Base-by-base conservation (phyloP, 2,888 invertebrate genomes). In the Dryobotodes eremita region DNA sequence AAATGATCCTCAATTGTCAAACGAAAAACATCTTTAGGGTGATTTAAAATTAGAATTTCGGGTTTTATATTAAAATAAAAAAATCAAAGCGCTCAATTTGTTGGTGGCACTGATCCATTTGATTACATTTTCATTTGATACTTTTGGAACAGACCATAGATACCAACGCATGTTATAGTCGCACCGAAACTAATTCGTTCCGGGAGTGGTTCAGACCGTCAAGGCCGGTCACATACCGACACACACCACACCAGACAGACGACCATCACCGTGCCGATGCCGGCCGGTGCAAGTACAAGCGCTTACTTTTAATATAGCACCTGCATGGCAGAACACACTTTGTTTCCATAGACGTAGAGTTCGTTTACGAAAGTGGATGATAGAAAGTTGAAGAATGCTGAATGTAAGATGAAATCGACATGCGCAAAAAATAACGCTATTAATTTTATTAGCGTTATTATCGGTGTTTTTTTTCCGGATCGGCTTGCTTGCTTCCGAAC, bases 221-320 rank as follows among this genome's bases (percentile, higher is more conserved):
- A 82, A 79, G 86, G 79, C 42, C 76, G 76, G 48, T 31, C 66
- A 64, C 83, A 82, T 73, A 46, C 75, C 66, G 62, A 36, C 78
- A 26, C 55, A 42, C 36, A 17, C 31, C 42, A n/a, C 77, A 59
- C 36, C 42, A 48, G 20, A 23, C 65, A n/a, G n/a, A n/a, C 76
- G 31, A 50, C 42, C 71, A 20, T 48, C 26, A 26, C 83, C 48
- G 23, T n/a, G 23, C 31, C 42, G 53, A 31, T 55, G 42, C 50
- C 75, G 74, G 23, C 31, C 42, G 53, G 42, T 55, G 42, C 50
- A 77, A 77, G 62, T 66, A 26, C 64, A 61, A 31, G 23, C 50
- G 31, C 36, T 68, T 61, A 79, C 69, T 66, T 75, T 59, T 53
- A 53, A 48, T n/a, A 55, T 1, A 23, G 0, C 15, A 42, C 31